These are phyloP conservation scores for Percopsis transmontana DNA, from an alignment of 2,113 vertebrate species.

Conservation along the genomic window DNA sequence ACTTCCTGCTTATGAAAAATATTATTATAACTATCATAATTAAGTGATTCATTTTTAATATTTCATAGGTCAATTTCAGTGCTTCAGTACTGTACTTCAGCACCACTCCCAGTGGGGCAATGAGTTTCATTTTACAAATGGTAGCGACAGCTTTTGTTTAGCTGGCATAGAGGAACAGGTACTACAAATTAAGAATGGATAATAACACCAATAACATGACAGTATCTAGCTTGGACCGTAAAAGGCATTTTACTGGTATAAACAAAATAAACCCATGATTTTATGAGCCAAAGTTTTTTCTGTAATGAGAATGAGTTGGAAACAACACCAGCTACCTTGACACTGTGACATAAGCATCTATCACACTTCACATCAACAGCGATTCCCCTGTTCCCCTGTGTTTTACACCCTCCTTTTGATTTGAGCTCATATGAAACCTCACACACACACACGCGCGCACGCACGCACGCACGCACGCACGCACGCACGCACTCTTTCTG, in stretches of 20 bases:
- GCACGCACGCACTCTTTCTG: not conserved
- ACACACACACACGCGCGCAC: not conserved
- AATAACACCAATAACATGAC: not conserved
- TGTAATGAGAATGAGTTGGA: not conserved
- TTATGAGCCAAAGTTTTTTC: too few species aligned
- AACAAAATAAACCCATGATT: too few species aligned
- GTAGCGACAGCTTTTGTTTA: not conserved
- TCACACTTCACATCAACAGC: not conserved
- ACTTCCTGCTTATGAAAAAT: not conserved
- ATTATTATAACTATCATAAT: too few species aligned
- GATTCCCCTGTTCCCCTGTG: not conserved
- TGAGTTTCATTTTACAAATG: constrained; percentile 14
- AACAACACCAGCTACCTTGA: not conserved
- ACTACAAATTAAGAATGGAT: not conserved
- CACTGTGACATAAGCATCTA: not conserved
- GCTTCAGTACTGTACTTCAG: too few species aligned
- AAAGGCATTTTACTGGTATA: too few species aligned
- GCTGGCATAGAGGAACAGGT: constrained; percentile 11
- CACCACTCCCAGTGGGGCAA: constrained; percentile 40
- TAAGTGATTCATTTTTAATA: too few species aligned
- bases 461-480: not conserved
- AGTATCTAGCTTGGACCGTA: not conserved
- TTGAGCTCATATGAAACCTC: not conserved
- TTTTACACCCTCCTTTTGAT: not conserved
- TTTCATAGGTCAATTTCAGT: not conserved